phyloP scores from a whole-genome alignment of 2,888 invertebrate species.

The Clanis bilineata region DNA sequence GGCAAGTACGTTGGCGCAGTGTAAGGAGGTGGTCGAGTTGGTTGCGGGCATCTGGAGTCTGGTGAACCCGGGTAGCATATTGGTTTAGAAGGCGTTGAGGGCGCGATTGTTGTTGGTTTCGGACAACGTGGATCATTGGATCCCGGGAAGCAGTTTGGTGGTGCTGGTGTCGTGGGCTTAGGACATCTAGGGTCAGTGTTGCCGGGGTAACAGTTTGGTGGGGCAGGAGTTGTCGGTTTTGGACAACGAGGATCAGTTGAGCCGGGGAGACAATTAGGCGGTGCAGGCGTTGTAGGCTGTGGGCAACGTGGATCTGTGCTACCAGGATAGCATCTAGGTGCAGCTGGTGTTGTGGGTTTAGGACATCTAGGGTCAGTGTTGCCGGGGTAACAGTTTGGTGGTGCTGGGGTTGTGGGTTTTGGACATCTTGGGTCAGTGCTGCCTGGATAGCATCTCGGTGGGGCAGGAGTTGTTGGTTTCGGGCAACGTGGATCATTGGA shows the following conservation, averaged over 20 bases:
- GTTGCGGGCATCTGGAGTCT: constrained; percentile 32
- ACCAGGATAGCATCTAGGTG: constrained; percentile 34
- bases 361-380: neutral
- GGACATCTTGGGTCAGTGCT: constrained; percentile 30
- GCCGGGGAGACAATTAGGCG: constrained; percentile 32
- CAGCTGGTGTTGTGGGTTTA: constrained; percentile 31
- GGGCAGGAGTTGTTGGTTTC: constrained; percentile 36
- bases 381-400: constrained; percentile 16
- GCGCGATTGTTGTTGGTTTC: constrained; percentile 44
- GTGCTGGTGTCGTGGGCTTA: constrained; percentile 32
- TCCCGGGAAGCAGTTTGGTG: too few relatives aligned
- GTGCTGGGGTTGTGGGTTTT: constrained; percentile 32
- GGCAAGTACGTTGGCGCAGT: constrained; percentile 26
- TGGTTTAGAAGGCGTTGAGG: constrained; percentile 35
- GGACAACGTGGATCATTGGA: constrained; percentile 42
- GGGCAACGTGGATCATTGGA: constrained; percentile 37
- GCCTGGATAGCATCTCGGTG: constrained; percentile 31
- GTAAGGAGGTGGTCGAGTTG: constrained; percentile 25
- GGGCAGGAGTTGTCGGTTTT: constrained; percentile 36
- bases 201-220: constrained; percentile 31
- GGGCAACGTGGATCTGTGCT: constrained; percentile 41
- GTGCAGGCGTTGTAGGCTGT: constrained; percentile 26
- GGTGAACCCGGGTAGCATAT: constrained; percentile 33
- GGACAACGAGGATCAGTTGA: constrained; percentile 37
- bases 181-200: constrained; percentile 30